These are phyloP conservation scores for Mesorhabditis spiculigera DNA, from an alignment of 2,888 invertebrate genomes.

Conservation along the genomic window DNA sequence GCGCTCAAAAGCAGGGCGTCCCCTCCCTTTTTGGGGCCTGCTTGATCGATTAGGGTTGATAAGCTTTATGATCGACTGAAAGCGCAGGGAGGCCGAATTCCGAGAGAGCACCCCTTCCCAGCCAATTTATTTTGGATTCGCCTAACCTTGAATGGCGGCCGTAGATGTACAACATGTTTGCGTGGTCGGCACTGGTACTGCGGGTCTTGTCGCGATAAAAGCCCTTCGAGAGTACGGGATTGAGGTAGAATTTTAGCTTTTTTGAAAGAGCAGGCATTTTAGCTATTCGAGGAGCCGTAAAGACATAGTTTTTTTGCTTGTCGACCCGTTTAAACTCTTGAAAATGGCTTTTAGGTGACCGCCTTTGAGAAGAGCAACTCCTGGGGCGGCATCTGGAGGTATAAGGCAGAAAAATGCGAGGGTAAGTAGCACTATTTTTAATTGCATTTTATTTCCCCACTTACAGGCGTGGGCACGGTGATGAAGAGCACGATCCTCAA, in stretches of 20 bases:
- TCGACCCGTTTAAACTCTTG: background rate
- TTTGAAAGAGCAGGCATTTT: too few species aligned
- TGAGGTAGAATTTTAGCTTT: constrained; percentile 10
- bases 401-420: constrained; percentile 10
- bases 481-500: constrained; percentile 21
- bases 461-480: constrained; percentile 15
- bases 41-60: too few species aligned
- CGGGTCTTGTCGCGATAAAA: constrained; percentile 35
- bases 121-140: too few species aligned
- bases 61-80: too few species aligned
- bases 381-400: constrained; percentile 18
- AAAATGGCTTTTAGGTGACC: constrained; percentile 1
- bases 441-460: too few species aligned
- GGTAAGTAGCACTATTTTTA: background rate
- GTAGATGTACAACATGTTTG: constrained; percentile 20
- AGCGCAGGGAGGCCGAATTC: too few species aligned
- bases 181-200: constrained; percentile 37
- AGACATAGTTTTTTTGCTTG: too few species aligned
- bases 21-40: too few species aligned
- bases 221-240: constrained; percentile 14
- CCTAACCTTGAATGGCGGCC: background rate
- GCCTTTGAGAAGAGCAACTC: constrained; percentile 13
- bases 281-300: too few species aligned
- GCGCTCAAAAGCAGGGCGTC: too few species aligned
- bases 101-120: too few species aligned